Base-by-base conservation (phyloP, 2,113 vertebrate species). In the Rhegmatorhina hoffmannsi region DNA sequence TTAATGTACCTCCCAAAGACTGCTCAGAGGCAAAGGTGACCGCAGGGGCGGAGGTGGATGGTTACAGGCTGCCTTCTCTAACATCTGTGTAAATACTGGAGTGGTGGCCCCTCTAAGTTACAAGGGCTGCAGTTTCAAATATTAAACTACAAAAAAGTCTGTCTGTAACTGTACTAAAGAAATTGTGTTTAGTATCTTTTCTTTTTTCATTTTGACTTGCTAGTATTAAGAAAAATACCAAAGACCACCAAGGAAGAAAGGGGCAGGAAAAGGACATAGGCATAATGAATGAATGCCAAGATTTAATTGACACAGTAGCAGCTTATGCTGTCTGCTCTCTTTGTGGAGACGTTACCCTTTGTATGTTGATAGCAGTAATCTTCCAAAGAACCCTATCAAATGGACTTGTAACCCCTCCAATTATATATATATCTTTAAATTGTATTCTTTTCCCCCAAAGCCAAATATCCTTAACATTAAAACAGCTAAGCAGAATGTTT, bases 1-100 rank as follows among this genome's bases (percentile, higher is more conserved):
- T 98, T 97, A 97, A 98, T 97, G 96, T 97, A 97, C 98, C 97
- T 98, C 98, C 97, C 97, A 98, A 97, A 98, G 97, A 98, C 93
- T 96, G 98, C 98, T 98, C 96, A 96, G 96, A 98, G 98, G 97
- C 98, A 98, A 89, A 98, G 97, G 98, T 98, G 98, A 98, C 96
- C 34, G 52, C 69, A 92, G 97, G 98, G 98, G 97, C 50, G 97
- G 95, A 96, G 95, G 97, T 97, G 92, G 96, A 96, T 97, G 97
- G 97, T 97, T 98, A 95, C 97, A 98, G 97, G 90, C 97, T 94
- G 74, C 96, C 94, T 97, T 96, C 86, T 76, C 96, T 95, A 97
- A 98, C 98, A 98, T 98, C 98, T 98, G 98, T 98, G 98, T 98
- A 98, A 98, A 98, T 97, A 98, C 73, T 97, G 72, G 60, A 96